phyloP scores from a whole-genome alignment of 2,113 vertebrate species.

The Hippocampus abdominalis region DNA sequence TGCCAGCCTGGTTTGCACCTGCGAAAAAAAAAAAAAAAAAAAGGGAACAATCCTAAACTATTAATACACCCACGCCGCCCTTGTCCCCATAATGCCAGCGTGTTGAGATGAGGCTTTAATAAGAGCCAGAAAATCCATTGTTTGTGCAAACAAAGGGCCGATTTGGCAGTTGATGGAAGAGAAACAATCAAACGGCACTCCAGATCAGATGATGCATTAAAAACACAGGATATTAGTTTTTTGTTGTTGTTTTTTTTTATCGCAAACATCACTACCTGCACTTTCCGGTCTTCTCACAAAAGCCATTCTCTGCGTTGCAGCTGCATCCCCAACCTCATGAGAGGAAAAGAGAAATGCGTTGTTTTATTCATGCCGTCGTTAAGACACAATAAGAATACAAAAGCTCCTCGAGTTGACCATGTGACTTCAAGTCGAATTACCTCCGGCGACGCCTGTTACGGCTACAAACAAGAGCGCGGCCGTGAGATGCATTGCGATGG shows the following conservation, averaged over 20 bases:
- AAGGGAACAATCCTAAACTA: conserved; percentile 23
- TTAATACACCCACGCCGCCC: conserved; percentile 28
- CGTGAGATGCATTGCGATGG: conserved; percentile 55
- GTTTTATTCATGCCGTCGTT: not conserved
- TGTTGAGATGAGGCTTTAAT: not conserved
- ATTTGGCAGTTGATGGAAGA: conserved; percentile 20
- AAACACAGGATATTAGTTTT: conserved; percentile 4
- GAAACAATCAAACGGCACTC: not conserved
- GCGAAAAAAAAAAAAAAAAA: conserved; percentile 35
- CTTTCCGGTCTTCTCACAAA: conserved; percentile 81
- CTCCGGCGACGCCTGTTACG: conserved; percentile 63
- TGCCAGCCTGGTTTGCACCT: conserved; percentile 92
- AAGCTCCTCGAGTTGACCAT: not conserved
- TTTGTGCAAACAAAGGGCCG: conserved; percentile 28
- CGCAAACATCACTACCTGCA: conserved; percentile 81
- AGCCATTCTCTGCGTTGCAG: conserved; percentile 80
- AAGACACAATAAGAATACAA: conserved; percentile 24
- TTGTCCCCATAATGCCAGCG: not conserved
- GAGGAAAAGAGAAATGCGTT: conserved; percentile 22
- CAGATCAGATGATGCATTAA: not conserved
- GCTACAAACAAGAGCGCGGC: conserved; percentile 64
- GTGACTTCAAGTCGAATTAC: conserved; percentile 62
- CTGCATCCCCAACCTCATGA: conserved; percentile 78
- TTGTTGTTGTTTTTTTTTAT: not conserved
- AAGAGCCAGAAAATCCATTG: conserved; percentile 1